Evolutionary conservation across 2,797 vertebrate genomes (phyloP), one percentile per base, ranked within the genome.

Genomic region (Mycteria americana): DNA sequence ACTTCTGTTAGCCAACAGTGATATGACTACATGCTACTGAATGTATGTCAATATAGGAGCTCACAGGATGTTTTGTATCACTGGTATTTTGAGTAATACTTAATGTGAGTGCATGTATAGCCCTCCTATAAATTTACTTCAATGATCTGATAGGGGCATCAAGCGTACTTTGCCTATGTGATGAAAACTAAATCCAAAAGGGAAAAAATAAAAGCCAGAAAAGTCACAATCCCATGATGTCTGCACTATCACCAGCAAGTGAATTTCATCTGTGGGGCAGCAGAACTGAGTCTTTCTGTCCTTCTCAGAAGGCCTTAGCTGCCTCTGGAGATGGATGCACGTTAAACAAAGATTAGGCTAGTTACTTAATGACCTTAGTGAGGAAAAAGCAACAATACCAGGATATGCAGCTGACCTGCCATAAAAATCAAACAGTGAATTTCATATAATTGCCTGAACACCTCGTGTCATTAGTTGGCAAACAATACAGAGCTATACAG

Each of bases 401-500:
- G 28, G 51, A 63, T 27, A 53, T 1, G 3, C 45, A 82, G 51
- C 11, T 85, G 88, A 92, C 54, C 91, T 73, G 56, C n/a, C 41
- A 60, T 63, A 54, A 85, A 84, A 85, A 88, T 48, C 54, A 67
- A 82, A 76, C 46, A 19, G 59, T 51, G 48, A 77, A 73, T 96
- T 94, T 85, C 6, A 54, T 27, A 22, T 59, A 94, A 95, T 79
- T 95, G 69, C 77, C 79, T 51, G 77, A 95, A 93, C 54, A 93
- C 50, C 65, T 94, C 78, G 76, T 92, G 69, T 95, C 76, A 79
- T 93, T 65, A 94, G 88, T 4, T 92, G 83, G 91, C 80, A 95
- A 96, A 83, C 43, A 89, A 90, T 39, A 77, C 35, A 83, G 51
- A 89, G 64, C 39, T 83, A 63, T 70, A 72, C 16, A 88, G 43